Percentiles rank a stretch among this genome's conserved stretches.
phyloP scores from a whole-genome alignment of 2,888 invertebrate genomes.

The Nasonia oneida region DNA sequence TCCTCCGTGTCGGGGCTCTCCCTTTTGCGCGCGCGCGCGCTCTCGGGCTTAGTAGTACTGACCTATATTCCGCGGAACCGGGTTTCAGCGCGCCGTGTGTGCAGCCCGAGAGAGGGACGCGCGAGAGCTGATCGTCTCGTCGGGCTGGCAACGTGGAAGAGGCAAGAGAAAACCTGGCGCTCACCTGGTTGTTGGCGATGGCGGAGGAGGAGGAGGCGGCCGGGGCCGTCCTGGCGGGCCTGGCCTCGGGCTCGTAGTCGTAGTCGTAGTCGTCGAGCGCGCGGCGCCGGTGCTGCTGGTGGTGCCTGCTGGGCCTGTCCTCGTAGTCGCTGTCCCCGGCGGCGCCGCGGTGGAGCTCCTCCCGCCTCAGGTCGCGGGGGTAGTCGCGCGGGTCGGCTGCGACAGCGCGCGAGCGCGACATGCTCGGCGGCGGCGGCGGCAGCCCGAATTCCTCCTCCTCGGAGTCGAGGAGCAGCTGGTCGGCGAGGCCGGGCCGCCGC shows the following conservation, averaged over 20 bases:
- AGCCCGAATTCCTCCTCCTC: constrained; percentile 69
- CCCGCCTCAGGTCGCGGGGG: constrained; percentile 70
- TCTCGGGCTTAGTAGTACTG: constrained; percentile 76
- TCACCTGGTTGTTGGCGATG: constrained; percentile 74
- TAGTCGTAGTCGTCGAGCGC: constrained; percentile 71
- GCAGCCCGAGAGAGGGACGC: not conserved
- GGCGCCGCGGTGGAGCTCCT: constrained; percentile 64
- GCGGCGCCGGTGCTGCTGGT: constrained; percentile 34
- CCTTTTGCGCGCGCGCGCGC: constrained; percentile 63
- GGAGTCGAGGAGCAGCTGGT: constrained; percentile 79
- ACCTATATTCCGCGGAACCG: constrained; percentile 77
- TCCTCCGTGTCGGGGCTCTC: not conserved
- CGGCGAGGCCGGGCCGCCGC: constrained; percentile 68
- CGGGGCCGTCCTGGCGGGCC: constrained; percentile 65
- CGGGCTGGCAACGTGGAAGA: not conserved
- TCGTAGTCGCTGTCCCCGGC: constrained; percentile 71
- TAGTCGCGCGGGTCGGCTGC: constrained; percentile 66
- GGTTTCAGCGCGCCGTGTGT: constrained; percentile 68
- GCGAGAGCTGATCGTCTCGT: not conserved
- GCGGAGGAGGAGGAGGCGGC: constrained; percentile 66
- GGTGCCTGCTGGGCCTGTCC: not conserved
- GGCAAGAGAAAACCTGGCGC: constrained; percentile 59
- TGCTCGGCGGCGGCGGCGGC: constrained; percentile 69
- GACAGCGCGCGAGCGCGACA: constrained; percentile 72
- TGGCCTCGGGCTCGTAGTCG: constrained; percentile 69